These are phyloP conservation scores for Drosophila busckii DNA, from an alignment of 1,140 invertebrate species.

Conservation along the genomic window DNA sequence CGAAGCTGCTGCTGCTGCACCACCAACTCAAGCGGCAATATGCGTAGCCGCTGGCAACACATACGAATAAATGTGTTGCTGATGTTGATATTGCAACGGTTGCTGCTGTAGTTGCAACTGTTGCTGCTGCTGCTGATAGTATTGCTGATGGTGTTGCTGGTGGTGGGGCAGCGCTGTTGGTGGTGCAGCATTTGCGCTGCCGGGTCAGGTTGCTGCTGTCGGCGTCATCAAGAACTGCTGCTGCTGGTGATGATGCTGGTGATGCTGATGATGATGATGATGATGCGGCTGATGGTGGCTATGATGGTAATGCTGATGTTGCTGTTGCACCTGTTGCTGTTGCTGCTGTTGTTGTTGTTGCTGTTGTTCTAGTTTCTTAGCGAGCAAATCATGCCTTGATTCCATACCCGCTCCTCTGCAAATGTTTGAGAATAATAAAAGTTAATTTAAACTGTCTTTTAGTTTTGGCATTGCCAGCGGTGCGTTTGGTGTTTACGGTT, in stretches of 20 bases:
- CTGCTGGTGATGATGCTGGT: conserved; percentile 67
- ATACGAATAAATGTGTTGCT: conserved; percentile 69
- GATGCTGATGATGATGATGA: conserved; percentile 55
- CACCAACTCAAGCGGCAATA: conserved; percentile 59
- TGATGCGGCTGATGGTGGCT: conserved; percentile 49
- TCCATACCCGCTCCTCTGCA: conserved; percentile 79
- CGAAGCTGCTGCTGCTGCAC: conserved; percentile 14
- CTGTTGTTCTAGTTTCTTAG: conserved; percentile 75
- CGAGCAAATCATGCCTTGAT: conserved; percentile 79
- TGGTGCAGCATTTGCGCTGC: conserved; percentile 56
- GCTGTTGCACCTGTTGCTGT: conserved; percentile 59
- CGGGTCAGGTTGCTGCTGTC: conserved; percentile 78
- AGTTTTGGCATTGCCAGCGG: conserved; percentile 1
- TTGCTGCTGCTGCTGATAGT: conserved; percentile 36
- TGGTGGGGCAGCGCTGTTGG: conserved; percentile 30
- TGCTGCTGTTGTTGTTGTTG: conserved; percentile 56
- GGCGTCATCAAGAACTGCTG: conserved; percentile 78
- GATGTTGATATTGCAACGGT: conserved; percentile 17
- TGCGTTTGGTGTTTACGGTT: too few species aligned
- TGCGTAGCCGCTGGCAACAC: conserved; percentile 68
- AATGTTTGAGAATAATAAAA: conserved; percentile 26
- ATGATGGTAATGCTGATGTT: conserved; percentile 56
- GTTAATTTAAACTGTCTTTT: conserved; percentile 4
- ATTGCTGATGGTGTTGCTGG: conserved; percentile 39
- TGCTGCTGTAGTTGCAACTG: conserved; percentile 23